Base-by-base conservation (phyloP, 2,797 vertebrate species). In the Onychomys arenicola region DNA sequence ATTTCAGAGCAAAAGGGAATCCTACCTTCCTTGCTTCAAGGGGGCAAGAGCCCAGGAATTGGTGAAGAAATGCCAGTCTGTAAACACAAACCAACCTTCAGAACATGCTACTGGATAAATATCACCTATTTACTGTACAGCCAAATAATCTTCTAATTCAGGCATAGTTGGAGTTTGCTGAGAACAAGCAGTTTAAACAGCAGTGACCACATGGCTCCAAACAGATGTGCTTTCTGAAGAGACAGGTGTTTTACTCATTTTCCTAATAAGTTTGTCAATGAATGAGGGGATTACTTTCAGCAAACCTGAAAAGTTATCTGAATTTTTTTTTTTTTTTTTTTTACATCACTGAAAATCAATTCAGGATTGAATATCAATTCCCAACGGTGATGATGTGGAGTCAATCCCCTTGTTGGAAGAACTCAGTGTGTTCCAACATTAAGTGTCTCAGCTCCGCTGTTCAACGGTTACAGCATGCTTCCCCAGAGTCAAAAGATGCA, bases 401-500 rank as follows among this genome's bases (percentile, higher is more conserved):
- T 81, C 61, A 95, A 46, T 91, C 97, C 63, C 29, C 14, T 25
- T 96, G 81, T 75, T 89, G 34, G 34, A 11, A 88, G 93, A 91
- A 95, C 34, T 52, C 16, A 7, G 59, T 76, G 29, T 91, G 91
- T 84, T 87, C 73, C 93, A 93, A 95, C 1, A 75, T 86, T 96
- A 94, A 11, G 27, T 96, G 77, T 96, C 80, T 97, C 92, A 96
- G 96, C 95, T 32, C 37, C 96, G 73, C 95, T 92, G 83, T 89
- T 13, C 16, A 97, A 94, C 16, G 89, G 91, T 95, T 89, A 92
- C 17, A 91, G 52, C n/a, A 89, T 91, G 77, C 43, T 95, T 96
- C 71, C 75, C 88, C 96, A 93, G 93, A 61, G 86, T 77, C 97
- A 95, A 97, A 40, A 81, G 96, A 96, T 86, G 59, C 76, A 96